phyloP scores from a whole-genome alignment of 2,797 vertebrate species.

The Melanotaenia boesemani region DNA sequence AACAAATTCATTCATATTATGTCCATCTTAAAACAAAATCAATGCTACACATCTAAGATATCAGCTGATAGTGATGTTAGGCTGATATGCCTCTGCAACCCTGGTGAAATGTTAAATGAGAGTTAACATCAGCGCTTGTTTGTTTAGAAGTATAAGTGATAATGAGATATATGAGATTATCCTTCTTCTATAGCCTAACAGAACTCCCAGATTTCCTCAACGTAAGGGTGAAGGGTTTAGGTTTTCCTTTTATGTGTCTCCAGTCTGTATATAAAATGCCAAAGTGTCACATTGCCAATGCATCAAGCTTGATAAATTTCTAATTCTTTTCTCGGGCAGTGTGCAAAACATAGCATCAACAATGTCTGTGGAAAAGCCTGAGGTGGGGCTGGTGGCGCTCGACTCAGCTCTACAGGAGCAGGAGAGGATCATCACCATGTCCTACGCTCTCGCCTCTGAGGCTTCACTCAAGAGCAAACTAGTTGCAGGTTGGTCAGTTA shows the following conservation, averaged over 20 bases:
- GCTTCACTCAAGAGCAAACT: constrained; percentile 97
- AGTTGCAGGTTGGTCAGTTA: constrained; percentile 90
- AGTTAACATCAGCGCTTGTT: not conserved
- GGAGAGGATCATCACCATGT: constrained; percentile 97
- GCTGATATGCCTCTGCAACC: not conserved
- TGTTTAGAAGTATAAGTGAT: not conserved
- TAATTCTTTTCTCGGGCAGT: constrained; percentile 70
- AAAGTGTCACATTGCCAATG: not conserved
- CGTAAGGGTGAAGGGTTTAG: not conserved
- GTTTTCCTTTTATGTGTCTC: not conserved
- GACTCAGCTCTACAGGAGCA: constrained; percentile 93
- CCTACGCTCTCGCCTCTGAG: constrained; percentile 96
- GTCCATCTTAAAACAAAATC: not conserved
- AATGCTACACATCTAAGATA: not conserved
- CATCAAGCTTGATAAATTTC: constrained; percentile 5
- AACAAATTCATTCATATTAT: not conserved
- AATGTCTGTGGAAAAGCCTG: constrained; percentile 83
- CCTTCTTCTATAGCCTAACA: not conserved
- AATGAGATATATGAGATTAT: not conserved
- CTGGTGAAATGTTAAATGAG: not conserved
- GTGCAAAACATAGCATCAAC: constrained; percentile 89
- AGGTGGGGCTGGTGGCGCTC: constrained; percentile 78
- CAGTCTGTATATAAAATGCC: not conserved
- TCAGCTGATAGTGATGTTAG: not conserved
- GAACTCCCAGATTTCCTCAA: not conserved